Evolutionary conservation across 2,888 invertebrate species (phyloP), one percentile per base, ranked within the genome.

Genomic region (Cantharis nigra): DNA sequence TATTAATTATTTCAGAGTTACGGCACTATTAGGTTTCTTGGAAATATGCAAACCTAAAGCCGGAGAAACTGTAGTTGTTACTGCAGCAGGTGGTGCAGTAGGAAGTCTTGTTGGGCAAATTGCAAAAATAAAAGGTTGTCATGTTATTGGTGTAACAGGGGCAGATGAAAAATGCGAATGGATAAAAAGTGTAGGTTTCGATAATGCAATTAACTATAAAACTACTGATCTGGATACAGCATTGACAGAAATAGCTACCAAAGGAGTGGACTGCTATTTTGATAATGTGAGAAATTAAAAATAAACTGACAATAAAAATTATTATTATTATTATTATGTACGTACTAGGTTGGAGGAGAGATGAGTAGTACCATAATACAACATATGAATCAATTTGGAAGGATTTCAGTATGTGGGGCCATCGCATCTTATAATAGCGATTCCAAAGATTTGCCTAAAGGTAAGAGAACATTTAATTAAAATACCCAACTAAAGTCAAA

Each of bases 101-200:
- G 96, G 95, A 5, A 92, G 91, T 76, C 90, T 93, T 71, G 95
- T 94, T 26, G 95, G 95, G 1, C 95, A 95, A 89, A 93, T 96
- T 79, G 95, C 92, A 0, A 95, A 95, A 89, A 91, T 93, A 71
- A 90, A 93, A 86, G 93, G 92, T 11, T 92, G 94, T 83, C 90
- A 87, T 77, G 94, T 94, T 0, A 92, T 95, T 80, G 95, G 94
- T 2, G 91, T 93, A 81, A 92, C 94, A 16, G 94, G 95, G 1
- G 90, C 92, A 4, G 92, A 94, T 80, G 92, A 91, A 20, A 95
- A 95, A 89, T 92, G 93, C 80, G 88, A 91, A 79, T 94, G 93
- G 93, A 86, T 94, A 20, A 90, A 92, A 13, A 91, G 92, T 72
- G 86, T 94, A 1, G 92, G 92, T 7, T 94, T 94, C 83, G 93